Evolutionary conservation across 2,113 vertebrate genomes (phyloP).

Genomic region (Tragelaphus strepsiceros): DNA sequence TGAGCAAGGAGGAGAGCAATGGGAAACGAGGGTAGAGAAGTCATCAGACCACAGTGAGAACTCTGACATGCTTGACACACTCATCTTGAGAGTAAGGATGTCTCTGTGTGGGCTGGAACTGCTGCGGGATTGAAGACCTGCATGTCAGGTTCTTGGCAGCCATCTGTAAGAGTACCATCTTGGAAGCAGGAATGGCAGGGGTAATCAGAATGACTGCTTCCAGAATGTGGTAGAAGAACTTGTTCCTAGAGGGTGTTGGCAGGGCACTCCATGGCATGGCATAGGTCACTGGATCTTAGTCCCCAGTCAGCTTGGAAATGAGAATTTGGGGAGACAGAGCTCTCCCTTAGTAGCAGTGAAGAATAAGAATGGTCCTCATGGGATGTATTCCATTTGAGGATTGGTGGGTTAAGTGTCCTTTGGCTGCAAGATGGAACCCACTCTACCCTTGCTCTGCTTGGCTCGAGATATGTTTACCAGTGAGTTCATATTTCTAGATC

Average conservation of each 20-base stretch:
- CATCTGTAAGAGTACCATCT: background rate
- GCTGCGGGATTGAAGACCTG: background rate
- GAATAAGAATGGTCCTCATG: background rate
- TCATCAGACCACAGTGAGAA: background rate
- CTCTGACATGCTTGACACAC: background rate
- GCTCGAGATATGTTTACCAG: background rate
- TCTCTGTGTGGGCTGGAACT: background rate
- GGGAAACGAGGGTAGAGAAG: background rate
- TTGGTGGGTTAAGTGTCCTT: background rate
- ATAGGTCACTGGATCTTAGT: background rate
- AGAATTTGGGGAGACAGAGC: background rate
- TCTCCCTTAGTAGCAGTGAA: background rate
- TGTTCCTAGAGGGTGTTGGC: background rate
- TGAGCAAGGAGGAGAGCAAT: background rate
- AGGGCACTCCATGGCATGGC: background rate
- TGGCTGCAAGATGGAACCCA: background rate
- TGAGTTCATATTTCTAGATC: background rate
- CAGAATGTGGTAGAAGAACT: background rate
- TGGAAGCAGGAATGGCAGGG: background rate
- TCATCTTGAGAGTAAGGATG: background rate
- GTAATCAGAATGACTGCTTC: background rate
- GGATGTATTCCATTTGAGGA: background rate
- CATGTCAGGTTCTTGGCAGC: background rate
- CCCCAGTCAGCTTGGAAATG: background rate
- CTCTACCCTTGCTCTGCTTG: background rate